Percentiles rank a stretch among this genome's conserved stretches.
Conservation (phyloP, 2,888 invertebrate species). For the Tridacna gigas region DNA sequence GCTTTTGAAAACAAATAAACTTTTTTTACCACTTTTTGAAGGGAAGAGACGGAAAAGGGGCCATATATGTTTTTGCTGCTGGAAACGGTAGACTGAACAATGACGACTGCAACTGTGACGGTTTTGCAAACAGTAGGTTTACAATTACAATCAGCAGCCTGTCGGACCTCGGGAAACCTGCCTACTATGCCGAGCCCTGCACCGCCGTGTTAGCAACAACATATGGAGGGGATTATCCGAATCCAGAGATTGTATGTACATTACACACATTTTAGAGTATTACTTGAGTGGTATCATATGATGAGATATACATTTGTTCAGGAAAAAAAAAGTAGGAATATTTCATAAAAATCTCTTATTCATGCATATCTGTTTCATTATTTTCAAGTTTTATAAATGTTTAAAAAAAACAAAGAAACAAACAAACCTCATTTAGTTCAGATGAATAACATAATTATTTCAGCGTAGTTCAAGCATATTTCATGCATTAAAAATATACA, state of each 20-base stretch:
- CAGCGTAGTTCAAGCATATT: no score
- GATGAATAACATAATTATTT: no score
- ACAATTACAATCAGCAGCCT: background rate
- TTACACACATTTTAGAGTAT: background rate
- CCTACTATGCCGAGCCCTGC: background rate
- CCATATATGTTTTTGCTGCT: background rate
- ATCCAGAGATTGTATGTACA: background rate
- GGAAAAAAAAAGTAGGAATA: no score
- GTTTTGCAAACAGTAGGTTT: background rate
- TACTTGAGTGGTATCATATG: no score
- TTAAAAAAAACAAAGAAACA: no score
- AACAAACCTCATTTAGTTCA: no score
- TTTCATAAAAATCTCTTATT: no score
- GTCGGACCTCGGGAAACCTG: background rate
- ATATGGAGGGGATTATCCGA: background rate
- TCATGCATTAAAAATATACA: no score
- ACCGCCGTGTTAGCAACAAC: background rate
- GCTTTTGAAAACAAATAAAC: no score
- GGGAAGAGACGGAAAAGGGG: background rate
- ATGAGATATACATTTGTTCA: no score
- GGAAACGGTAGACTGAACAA: background rate
- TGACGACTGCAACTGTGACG: background rate
- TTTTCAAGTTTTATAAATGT: no score
- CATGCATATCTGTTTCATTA: no score
- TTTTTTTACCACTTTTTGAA: background rate